A percentile compares a stretch with the other conserved stretches of the same genome.
These are phyloP conservation scores for Scelioninae gen. 1 DNA, from an alignment of 2,888 invertebrate species.

Conservation along the genomic window DNA sequence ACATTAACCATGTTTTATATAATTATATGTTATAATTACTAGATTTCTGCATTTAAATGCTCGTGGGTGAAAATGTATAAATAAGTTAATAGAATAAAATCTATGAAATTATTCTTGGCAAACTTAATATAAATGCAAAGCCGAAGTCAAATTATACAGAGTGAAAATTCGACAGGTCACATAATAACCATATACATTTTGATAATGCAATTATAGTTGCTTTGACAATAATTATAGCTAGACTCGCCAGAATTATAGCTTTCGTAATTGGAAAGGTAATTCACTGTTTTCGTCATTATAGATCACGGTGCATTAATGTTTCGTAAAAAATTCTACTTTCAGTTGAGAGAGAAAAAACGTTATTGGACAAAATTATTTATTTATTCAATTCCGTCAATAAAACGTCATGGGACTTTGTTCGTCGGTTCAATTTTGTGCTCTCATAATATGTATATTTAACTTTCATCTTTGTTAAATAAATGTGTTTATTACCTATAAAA, in stretches of 20 bases:
- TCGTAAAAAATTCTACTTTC: slow-evolving; percentile 1
- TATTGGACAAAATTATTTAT: neutral
- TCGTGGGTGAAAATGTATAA: neutral
- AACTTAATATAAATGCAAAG: neutral
- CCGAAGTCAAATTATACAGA: neutral
- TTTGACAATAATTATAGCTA: slow-evolving; percentile 44
- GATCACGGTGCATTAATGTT: slow-evolving; percentile 17
- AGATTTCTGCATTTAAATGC: no score
- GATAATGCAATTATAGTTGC: slow-evolving; percentile 44
- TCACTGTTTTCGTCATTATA: slow-evolving; percentile 19
- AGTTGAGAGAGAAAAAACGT: neutral
- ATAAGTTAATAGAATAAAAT: neutral
- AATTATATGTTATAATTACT: no score
- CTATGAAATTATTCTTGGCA: slow-evolving; percentile 15
- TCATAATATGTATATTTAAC: neutral
- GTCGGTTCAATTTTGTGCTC: neutral
- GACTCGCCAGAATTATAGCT: slow-evolving; percentile 19
- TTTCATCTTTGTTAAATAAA: neutral
- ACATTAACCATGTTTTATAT: no score
- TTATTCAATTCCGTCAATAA: neutral
- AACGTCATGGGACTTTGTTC: neutral
- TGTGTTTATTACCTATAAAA: neutral
- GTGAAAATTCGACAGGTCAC: slow-evolving; percentile 6
- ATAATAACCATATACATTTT: slow-evolving; percentile 43
- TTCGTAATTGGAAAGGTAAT: slow-evolving; percentile 34